Conservation (phyloP, 2,797 vertebrate genomes). For the Loris lydekkerianus region DNA sequence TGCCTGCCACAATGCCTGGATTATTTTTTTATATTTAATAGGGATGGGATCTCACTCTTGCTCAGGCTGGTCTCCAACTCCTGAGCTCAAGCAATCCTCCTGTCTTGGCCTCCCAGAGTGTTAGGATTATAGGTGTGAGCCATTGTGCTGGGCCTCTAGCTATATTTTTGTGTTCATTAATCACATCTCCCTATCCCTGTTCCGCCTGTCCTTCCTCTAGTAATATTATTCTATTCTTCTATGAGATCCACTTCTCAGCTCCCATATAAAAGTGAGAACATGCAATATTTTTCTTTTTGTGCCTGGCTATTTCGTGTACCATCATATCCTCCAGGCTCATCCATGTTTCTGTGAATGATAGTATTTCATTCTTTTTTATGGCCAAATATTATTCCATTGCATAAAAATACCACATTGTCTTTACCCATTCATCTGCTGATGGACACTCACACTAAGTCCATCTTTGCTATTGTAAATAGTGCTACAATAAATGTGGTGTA, state of each 20-base stretch:
- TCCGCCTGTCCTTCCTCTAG: background rate
- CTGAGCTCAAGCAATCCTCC: too few species aligned
- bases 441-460: background rate
- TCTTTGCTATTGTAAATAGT: background rate
- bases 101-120: too few species aligned
- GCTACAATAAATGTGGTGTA: background rate
- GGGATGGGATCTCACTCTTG: too few species aligned
- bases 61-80: too few species aligned
- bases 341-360: background rate
- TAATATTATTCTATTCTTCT: background rate
- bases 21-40: too few species aligned
- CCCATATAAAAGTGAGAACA: background rate
- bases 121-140: too few species aligned
- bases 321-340: background rate
- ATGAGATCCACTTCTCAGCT: background rate
- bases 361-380: background rate
- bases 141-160: background rate
- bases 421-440: background rate
- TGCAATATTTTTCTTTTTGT: background rate
- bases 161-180: background rate
- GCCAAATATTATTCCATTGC: background rate
- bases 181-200: background rate
- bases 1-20: too few species aligned
- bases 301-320: background rate
- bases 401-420: background rate